Evolutionary conservation across 2,113 vertebrate species (phyloP).

Genomic region (Onychostoma macrolepis): DNA sequence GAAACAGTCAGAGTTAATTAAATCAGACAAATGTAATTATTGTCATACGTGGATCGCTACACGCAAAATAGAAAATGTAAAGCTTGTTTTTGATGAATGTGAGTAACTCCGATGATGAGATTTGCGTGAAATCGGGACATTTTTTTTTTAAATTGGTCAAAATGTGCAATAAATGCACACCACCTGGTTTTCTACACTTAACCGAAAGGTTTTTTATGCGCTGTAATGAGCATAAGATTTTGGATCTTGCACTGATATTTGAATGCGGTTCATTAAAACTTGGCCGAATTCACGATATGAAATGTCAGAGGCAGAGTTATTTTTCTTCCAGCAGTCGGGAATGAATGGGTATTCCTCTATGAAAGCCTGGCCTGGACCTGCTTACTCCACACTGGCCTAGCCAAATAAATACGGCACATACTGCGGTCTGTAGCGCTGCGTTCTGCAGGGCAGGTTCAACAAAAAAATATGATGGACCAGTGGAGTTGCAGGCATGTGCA

Average conservation of each 20-base stretch:
- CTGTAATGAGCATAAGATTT: neutral
- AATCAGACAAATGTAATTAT: neutral
- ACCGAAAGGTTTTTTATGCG: neutral
- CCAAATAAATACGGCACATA: constrained; percentile 55
- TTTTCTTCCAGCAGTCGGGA: neutral
- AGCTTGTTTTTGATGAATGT: neutral
- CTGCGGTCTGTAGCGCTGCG: constrained; percentile 37
- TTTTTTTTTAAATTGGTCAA: neutral
- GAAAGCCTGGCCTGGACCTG: constrained; percentile 40
- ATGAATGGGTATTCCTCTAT: constrained; percentile 44
- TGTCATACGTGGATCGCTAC: neutral
- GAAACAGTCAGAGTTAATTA: neutral
- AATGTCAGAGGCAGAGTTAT: constrained; percentile 28
- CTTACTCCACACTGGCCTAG: constrained; percentile 47
- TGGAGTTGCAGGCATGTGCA: constrained; percentile 52
- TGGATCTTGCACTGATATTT: neutral
- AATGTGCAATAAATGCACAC: neutral
- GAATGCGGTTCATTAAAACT: neutral
- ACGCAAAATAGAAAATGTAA: neutral
- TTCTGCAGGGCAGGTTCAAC: constrained; percentile 30
- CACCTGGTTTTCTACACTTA: constrained; percentile 3
- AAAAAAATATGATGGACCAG: constrained; percentile 51
- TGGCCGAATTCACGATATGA: neutral
- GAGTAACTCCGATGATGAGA: neutral
- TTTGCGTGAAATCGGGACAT: neutral